These are phyloP conservation scores for Xyliphius kryptos DNA, from an alignment of 2,113 vertebrate species.

Conservation along the genomic window DNA sequence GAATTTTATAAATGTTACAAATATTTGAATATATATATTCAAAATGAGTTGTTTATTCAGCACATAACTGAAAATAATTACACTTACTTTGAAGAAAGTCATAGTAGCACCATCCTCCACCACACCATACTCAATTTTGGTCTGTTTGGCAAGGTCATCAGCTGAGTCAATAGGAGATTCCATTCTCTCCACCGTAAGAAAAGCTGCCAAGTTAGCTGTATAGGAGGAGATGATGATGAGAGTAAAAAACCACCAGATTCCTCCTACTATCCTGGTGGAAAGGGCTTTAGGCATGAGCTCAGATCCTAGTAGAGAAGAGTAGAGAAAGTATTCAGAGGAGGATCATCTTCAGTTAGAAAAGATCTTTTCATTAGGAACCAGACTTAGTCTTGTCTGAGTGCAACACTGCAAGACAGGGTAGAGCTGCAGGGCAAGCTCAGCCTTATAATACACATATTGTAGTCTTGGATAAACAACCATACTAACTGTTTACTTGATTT, in stretches of 20 bases:
- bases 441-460: constrained; percentile 20
- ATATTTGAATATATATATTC: too few species aligned
- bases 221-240: constrained; percentile 99
- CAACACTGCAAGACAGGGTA: constrained; percentile 38
- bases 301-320: constrained; percentile 88
- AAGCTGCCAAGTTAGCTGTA: constrained; percentile 96
- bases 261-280: constrained; percentile 98
- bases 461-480: constrained; percentile 8
- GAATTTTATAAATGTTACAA: too few species aligned
- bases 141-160: constrained; percentile 96
- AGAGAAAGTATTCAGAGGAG: constrained; percentile 53
- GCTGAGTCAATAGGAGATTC: constrained; percentile 97
- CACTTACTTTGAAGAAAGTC: constrained; percentile 92
- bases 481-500: constrained; percentile 24
- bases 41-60: too few species aligned
- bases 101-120: constrained; percentile 93
- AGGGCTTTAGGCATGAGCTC: constrained; percentile 99
- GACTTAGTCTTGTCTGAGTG: constrained; percentile 36
- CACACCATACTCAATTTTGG: constrained; percentile 94
- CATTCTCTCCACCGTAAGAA: constrained; percentile 98
- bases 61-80: too few species aligned
- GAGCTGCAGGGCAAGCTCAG: constrained; percentile 22
- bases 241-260: constrained; percentile 99
- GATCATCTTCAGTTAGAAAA: constrained; percentile 20
- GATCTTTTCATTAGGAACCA: constrained; percentile 39